phyloP scores from a whole-genome alignment of 2,797 vertebrate genomes.

The Petrocephalus sullivani region DNA sequence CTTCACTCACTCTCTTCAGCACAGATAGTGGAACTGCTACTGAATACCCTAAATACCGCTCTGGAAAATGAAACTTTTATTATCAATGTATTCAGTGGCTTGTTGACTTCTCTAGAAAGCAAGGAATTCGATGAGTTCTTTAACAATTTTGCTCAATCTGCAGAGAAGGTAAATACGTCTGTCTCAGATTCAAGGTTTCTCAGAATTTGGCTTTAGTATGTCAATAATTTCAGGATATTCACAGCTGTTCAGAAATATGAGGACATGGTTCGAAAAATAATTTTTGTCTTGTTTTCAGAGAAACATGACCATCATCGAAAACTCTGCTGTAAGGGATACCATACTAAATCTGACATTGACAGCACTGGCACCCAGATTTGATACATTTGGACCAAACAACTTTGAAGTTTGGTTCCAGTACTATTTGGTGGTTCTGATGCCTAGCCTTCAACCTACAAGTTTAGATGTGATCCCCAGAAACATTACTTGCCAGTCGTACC shows the following conservation, averaged over 20 bases:
- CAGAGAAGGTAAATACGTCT: neutral
- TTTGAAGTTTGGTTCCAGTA: conserved; percentile 41
- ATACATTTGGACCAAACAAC: conserved; percentile 17
- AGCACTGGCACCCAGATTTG: neutral
- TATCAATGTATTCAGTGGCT: conserved; percentile 22
- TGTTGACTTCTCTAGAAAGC: neutral
- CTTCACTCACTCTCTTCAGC: conserved; percentile 35
- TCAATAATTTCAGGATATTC: too few relatives aligned
- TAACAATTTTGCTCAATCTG: conserved; percentile 16
- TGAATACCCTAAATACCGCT: conserved; percentile 32
- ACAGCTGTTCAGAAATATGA: too few relatives aligned
- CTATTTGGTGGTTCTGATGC: conserved; percentile 35
- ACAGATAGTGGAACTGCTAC: conserved; percentile 44
- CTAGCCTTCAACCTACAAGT: conserved; percentile 35
- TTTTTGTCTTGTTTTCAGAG: too few relatives aligned
- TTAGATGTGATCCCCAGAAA: conserved; percentile 36
- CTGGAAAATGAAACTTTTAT: conserved; percentile 39
- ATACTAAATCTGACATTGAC: too few relatives aligned
- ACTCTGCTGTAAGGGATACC: too few relatives aligned
- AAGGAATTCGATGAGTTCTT: conserved; percentile 40
- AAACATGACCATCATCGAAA: too few relatives aligned
- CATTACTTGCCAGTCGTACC: conserved; percentile 40
- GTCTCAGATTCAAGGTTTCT: neutral
- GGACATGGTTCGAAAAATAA: too few relatives aligned
- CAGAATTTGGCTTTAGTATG: too few relatives aligned